A percentile compares a stretch with the other conserved stretches of the same genome.
phyloP scores from a whole-genome alignment of 2,797 vertebrate species.

The Potorous gilbertii region DNA sequence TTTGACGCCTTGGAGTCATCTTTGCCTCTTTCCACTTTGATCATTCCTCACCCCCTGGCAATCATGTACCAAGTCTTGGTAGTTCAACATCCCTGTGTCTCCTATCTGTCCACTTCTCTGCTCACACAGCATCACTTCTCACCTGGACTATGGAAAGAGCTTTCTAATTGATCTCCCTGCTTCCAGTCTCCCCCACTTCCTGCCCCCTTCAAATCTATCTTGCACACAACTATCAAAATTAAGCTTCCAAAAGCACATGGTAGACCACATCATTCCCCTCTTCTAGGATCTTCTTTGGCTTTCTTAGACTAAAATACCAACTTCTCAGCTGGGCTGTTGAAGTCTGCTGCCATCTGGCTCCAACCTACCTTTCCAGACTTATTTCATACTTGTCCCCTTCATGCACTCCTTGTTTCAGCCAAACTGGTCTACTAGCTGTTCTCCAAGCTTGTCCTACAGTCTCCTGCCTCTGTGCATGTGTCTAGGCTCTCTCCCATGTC shows the following conservation, averaged over 20 bases:
- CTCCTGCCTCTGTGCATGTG: neutral
- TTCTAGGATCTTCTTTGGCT: neutral
- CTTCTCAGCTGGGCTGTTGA: neutral
- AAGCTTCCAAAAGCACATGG: neutral
- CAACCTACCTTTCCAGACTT: neutral
- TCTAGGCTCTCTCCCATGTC: neutral
- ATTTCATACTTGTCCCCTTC: neutral
- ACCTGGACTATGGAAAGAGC: neutral
- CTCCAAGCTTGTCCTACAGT: neutral
- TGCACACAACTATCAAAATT: neutral
- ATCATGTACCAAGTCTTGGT: neutral
- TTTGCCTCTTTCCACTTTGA: neutral
- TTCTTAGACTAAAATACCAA: neutral
- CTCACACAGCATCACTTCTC: neutral
- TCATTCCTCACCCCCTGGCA: neutral
- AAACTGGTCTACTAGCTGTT: neutral
- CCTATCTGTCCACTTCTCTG: neutral
- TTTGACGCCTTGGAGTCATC: neutral
- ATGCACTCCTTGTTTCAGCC: neutral
- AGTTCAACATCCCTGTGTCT: neutral
- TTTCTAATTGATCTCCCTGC: neutral
- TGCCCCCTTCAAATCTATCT: neutral
- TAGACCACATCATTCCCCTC: neutral
- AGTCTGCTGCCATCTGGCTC: neutral
- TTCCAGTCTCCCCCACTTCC: neutral